A percentile compares a stretch with the other conserved stretches of the same genome.
phyloP scores from a whole-genome alignment of 2,888 invertebrate genomes.

The Caenorhabditis sp. region DNA sequence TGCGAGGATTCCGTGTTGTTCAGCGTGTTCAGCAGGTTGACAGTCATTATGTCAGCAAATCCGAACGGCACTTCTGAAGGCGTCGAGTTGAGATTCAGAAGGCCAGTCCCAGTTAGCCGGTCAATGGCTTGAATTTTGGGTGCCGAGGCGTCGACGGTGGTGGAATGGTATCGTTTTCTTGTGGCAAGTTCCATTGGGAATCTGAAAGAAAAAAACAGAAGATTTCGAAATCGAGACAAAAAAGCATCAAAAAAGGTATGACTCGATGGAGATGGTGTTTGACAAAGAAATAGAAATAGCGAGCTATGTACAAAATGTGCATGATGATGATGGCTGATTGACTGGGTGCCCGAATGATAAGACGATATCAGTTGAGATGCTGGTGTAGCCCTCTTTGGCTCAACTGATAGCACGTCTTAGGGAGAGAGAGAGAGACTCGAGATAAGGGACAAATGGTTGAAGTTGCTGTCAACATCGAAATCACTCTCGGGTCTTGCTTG shows the following conservation, averaged over 20 bases:
- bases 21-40: constrained; percentile 23
- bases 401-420: constrained; percentile 26
- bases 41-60: constrained; percentile 24
- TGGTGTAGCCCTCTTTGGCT: constrained; percentile 2
- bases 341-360: constrained; percentile 35
- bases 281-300: too few species aligned
- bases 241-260: constrained; percentile 14
- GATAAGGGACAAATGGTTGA: too few species aligned
- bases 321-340: constrained; percentile 41
- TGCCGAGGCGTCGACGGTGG: background rate
- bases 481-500: constrained; percentile 9
- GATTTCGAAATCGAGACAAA: background rate
- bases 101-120: background rate
- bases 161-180: constrained; percentile 15
- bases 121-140: constrained; percentile 25
- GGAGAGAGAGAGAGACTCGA: background rate
- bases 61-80: constrained; percentile 15
- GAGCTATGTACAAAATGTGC: constrained; percentile 38
- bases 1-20: constrained; percentile 30
- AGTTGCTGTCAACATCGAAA: constrained; percentile 30
- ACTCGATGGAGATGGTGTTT: too few species aligned
- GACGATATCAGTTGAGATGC: constrained; percentile 49
- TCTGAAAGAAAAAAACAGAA: background rate
- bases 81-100: background rate
- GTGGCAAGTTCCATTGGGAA: constrained; percentile 18